These are phyloP conservation scores for Pachypanchax playfairii DNA, from an alignment of 2,113 vertebrate species.

Conservation along the genomic window DNA sequence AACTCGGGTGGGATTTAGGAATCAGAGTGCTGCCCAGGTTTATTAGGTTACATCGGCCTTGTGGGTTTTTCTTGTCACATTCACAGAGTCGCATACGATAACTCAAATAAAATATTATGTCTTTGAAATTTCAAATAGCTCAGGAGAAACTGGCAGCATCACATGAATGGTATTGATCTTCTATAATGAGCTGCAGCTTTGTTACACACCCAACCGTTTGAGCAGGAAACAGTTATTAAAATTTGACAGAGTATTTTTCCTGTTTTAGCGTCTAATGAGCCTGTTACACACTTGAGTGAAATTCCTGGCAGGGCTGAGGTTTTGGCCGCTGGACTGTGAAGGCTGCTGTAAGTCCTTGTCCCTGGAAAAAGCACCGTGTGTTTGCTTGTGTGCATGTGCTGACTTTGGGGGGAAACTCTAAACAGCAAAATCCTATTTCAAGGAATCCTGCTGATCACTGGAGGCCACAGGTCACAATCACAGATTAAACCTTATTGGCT, in stretches of 20 bases:
- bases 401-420: slow-evolving; percentile 5
- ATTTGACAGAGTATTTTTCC: slow-evolving; percentile 43
- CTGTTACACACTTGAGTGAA: slow-evolving; percentile 64
- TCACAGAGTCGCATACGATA: slow-evolving; percentile 2
- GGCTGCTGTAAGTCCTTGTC: slow-evolving; percentile 21
- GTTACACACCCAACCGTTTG: slow-evolving; percentile 25
- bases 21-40: slow-evolving; percentile 32
- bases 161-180: slow-evolving; percentile 8
- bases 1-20: slow-evolving; percentile 39
- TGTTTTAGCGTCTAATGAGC: slow-evolving; percentile 53
- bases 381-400: slow-evolving; percentile 21
- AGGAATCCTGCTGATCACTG: slow-evolving; percentile 20
- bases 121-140: slow-evolving; percentile 19
- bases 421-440: slow-evolving; percentile 12
- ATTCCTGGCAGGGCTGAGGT: slow-evolving; percentile 65
- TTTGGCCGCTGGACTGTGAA: slow-evolving; percentile 63
- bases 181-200: slow-evolving; percentile 9
- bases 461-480: slow-evolving; percentile 40
- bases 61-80: slow-evolving; percentile 30
- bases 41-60: slow-evolving; percentile 40
- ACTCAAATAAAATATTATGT: neutral
- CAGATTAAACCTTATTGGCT: slow-evolving; percentile 28
- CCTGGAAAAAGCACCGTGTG: slow-evolving; percentile 1
- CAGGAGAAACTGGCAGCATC: slow-evolving; percentile 6
- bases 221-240: slow-evolving; percentile 44